phyloP scores from a whole-genome alignment of 2,888 invertebrate species.

The Poecilobothrus nobilitatus region DNA sequence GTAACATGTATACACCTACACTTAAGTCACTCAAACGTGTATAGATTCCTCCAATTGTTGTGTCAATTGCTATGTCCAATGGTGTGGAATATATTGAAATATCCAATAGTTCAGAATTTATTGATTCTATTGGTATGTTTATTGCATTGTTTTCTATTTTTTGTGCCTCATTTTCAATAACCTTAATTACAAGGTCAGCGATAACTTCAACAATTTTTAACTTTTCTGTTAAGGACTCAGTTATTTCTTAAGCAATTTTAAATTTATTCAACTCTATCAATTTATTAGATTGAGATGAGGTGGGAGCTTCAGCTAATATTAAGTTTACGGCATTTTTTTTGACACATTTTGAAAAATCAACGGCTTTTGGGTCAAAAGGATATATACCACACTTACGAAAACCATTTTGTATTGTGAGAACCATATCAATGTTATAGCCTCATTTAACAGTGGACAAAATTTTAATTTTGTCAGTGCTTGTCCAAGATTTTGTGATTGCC shows the following conservation, averaged over 20 bases:
- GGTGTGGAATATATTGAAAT: no score
- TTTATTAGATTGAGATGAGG: not conserved
- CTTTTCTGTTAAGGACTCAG: constrained; percentile 14
- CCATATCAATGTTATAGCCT: constrained; percentile 11
- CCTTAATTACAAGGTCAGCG: constrained; percentile 12
- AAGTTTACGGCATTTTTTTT: no score
- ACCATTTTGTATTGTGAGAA: constrained; percentile 16
- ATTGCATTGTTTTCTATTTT: no score
- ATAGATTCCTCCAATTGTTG: no score
- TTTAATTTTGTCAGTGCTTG: constrained; percentile 16
- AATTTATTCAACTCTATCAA: constrained; percentile 10
- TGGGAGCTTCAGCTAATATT: constrained; percentile 9
- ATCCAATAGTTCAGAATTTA: no score
- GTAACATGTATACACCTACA: no score
- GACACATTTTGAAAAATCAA: constrained; percentile 13
- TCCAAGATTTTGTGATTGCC: constrained; percentile 16
- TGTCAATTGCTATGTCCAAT: no score
- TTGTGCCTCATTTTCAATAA: constrained; percentile 10
- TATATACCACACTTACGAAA: constrained; percentile 18
- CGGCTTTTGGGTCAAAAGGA: constrained; percentile 15
- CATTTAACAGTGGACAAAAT: constrained; percentile 16
- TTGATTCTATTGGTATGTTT: no score
- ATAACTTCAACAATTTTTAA: constrained; percentile 14
- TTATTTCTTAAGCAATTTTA: constrained; percentile 11
- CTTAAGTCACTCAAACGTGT: no score